Evolutionary conservation across 2,113 vertebrate species (phyloP).

Genomic region (Apaloderma vittatum): DNA sequence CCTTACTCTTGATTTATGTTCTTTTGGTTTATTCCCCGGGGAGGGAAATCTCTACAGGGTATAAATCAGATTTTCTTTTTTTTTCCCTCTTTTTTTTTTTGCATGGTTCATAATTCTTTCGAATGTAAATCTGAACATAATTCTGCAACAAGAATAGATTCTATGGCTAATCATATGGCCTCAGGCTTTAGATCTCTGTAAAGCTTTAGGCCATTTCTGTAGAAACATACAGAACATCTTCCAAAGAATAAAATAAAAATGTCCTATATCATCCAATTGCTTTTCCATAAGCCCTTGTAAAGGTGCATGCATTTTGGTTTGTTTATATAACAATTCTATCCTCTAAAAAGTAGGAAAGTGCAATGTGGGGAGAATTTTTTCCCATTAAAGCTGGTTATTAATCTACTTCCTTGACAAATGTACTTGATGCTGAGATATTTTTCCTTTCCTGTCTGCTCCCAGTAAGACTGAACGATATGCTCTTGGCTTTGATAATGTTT

Average conservation of each 20-base stretch:
- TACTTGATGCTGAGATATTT: slow-evolving; percentile 55
- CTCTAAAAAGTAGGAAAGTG: slow-evolving; percentile 5
- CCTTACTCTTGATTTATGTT: slow-evolving; percentile 8
- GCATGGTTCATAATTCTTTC: slow-evolving; percentile 42
- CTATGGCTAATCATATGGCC: slow-evolving; percentile 5
- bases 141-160: slow-evolving; percentile 25
- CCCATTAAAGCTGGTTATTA: slow-evolving; percentile 60
- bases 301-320: slow-evolving; percentile 35
- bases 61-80: neutral
- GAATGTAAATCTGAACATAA: slow-evolving; percentile 61
- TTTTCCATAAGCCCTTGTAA: slow-evolving; percentile 29
- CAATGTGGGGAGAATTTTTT: slow-evolving; percentile 27
- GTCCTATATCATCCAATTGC: neutral
- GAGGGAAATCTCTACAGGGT: slow-evolving; percentile 28
- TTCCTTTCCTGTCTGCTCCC: slow-evolving; percentile 64
- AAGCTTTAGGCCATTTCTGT: slow-evolving; percentile 25
- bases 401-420: slow-evolving; percentile 63
- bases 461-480: slow-evolving; percentile 48
- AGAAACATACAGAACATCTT: slow-evolving; percentile 26
- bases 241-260: slow-evolving; percentile 38
- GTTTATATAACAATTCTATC: slow-evolving; percentile 29
- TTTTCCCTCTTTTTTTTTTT: neutral
- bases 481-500: slow-evolving; percentile 73
- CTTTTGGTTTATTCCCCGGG: slow-evolving; percentile 17
- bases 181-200: neutral